Base-by-base conservation (phyloP, 2,113 vertebrate species). In the Taxidea taxus region DNA sequence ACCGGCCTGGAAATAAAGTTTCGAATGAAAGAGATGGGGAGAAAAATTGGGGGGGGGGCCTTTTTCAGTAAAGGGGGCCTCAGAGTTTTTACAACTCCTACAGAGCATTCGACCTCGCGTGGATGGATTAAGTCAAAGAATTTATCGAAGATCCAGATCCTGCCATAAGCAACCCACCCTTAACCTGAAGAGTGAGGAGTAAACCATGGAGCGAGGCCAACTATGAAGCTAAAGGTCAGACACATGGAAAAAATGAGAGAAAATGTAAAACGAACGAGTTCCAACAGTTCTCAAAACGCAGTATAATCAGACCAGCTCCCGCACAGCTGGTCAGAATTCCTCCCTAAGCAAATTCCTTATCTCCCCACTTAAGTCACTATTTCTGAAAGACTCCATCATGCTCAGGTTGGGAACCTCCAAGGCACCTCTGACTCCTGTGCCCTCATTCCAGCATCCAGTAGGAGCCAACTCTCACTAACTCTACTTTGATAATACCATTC, bases 1-100 rank as follows among this genome's bases (percentile, higher is more conserved):
- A 82, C 42, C 54, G 89, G 34, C 90, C 90, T 98, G 90, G 87
- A 98, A 97, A 96, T 75, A 85, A 3, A 2, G 60, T 56, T 90
- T 85, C 90, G 87, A 94, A 95, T 91, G 58, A 97, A 47, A 96
- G 37, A 2, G 13, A 85, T 51, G 18, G 58, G 13, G 49, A 25
- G 51, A n/a, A 54, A 31, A 25, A 10, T 2, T 39, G n/a, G n/a
- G n/a, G n/a, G n/a, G n/a, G n/a, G n/a, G 94, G 62, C 8, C 47
- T 77, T 51, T 60, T 60, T 51, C 9, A 68, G 39, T n/a, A 87
- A 96, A 98, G 87, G 66, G 89, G 97, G 86, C 62, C 31, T 93
- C 86, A 0, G 16, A 94, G 27, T 34, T 84, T 94, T 95, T 14
- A 94, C 34, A 83, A 47, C 68, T 87, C 31, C 74, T 77, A 18